Evolutionary conservation across 1,140 invertebrate species (phyloP).

Genomic region (Penaeus vannamei): DNA sequence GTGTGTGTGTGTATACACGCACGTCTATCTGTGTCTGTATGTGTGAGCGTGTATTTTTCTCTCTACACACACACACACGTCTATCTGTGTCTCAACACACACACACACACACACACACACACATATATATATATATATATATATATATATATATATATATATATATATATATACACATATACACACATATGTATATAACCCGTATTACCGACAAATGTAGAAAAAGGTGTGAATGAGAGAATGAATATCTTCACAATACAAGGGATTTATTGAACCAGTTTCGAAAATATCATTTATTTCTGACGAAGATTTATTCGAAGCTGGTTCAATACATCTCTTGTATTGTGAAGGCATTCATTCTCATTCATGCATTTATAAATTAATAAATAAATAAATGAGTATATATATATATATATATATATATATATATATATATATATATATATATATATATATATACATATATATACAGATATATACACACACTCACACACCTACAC

Average conservation of each 20-base stretch:
- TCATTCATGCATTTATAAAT: too few relatives aligned
- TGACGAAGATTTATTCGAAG: too few relatives aligned
- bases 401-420: constrained; percentile 14
- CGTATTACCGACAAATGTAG: background rate
- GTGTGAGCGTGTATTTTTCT: background rate
- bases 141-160: constrained; percentile 16
- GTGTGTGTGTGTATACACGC: background rate
- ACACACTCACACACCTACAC: too few relatives aligned
- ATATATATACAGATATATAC: too few relatives aligned
- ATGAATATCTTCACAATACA: background rate
- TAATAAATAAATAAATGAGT: too few relatives aligned
- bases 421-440: background rate
- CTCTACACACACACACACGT: background rate
- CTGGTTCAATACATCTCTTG: too few relatives aligned
- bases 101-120: background rate
- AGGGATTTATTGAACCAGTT: background rate
- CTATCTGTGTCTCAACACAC: background rate
- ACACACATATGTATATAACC: background rate
- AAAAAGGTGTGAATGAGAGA: background rate
- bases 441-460: too few relatives aligned
- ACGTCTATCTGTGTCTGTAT: background rate
- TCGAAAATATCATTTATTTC: too few relatives aligned
- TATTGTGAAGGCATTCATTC: too few relatives aligned
- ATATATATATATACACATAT: background rate
- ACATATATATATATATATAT: background rate